phyloP scores from a whole-genome alignment of 2,888 invertebrate genomes.

The Nephrotoma flavescens region DNA sequence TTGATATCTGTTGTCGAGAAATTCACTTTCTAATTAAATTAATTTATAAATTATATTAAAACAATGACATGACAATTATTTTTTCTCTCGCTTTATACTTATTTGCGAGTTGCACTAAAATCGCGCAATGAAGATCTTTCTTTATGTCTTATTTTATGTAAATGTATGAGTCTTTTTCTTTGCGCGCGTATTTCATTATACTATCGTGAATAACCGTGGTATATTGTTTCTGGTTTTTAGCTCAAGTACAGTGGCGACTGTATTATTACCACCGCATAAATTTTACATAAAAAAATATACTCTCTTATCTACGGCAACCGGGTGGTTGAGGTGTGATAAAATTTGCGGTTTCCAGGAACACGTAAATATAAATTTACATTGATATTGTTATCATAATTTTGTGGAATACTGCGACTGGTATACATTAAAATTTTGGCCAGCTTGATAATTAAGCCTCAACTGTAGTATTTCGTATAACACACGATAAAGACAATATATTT shows the following conservation, averaged over 20 bases:
- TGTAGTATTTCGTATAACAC: background rate
- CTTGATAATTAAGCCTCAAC: background rate
- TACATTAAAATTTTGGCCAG: background rate
- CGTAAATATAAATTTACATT: background rate
- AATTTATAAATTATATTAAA: background rate
- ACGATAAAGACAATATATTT: background rate
- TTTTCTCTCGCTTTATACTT: background rate
- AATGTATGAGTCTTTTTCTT: background rate
- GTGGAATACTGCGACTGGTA: background rate
- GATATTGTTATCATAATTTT: background rate
- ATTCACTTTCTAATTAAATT: background rate
- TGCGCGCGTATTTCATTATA: background rate
- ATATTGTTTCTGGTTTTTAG: background rate
- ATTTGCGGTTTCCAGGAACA: background rate
- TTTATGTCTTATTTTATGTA: background rate
- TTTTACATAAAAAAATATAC: background rate
- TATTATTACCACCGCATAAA: too few species aligned
- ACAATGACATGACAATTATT: background rate
- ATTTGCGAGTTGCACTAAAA: background rate
- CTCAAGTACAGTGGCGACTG: background rate
- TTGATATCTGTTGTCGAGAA: background rate
- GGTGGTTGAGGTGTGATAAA: background rate
- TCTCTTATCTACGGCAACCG: background rate
- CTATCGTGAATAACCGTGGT: background rate
- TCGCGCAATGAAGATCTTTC: background rate